Base-by-base conservation (phyloP, 30 jellyfish, hydroid and myxozoan genomes). In the Sanderia malayensis region DNA sequence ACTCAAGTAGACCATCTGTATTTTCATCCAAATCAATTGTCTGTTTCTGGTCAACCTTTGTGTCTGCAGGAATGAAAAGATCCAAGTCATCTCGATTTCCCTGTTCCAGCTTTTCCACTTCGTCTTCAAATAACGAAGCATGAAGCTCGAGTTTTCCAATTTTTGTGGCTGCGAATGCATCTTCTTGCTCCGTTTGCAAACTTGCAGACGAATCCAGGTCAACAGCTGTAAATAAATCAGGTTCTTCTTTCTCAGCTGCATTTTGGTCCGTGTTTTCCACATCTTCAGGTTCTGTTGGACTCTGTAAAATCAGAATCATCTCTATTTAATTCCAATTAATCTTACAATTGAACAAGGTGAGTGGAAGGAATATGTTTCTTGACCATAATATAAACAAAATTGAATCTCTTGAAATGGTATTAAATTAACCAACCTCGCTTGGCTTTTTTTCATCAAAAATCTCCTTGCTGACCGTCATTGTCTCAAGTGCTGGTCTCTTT, bases 41-140 rank as follows among this genome's bases (percentile, higher is more conserved):
- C n/a, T 66, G 24, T 31, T 58, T 61, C 27, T 21, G 23, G 18
- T 71, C 73, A 53, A 55, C 67, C 22, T 60, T 20, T 0, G 85
- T 65, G 25, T 58, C 85, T 8, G 60, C 31, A 0, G 85, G 85
- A 45, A 73, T 29, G 60, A 73, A 73, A 17, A 73, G 67, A 41
- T 53, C 85, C 4, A 74, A 18, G 7, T 73, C 85, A 31, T 73
- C 85, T 60, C 58, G 55, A 18, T 27, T 32, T 17, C 26, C 47
- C 0, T 27, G 49, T n/a, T 23, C 65, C 0, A 71, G 21, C 18
- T n/a, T 47, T 26, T 31, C 74, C 27, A 73, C 21, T 28, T 73
- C 85, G 37, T 73, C 85, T 57, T 73, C 85, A 73, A 73, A 73
- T 46, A 73, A 44, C 33, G 85, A 73, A 11, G 85, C 85, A 31